Base-by-base conservation (phyloP, 2,888 invertebrate genomes). In the Heliconius ismenius region DNA sequence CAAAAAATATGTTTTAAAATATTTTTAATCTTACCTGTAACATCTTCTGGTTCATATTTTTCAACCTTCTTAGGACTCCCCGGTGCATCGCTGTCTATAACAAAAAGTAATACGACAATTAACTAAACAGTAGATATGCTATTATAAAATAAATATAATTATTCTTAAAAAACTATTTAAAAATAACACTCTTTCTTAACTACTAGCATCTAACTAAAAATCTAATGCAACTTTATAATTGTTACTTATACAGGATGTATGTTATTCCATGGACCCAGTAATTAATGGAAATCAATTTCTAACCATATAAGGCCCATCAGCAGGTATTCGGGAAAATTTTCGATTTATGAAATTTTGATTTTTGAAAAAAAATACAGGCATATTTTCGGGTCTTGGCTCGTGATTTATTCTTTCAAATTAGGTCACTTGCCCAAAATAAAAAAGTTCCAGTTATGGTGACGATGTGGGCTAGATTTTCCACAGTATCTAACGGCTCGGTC, bases 21-120 rank as follows among this genome's bases (percentile, higher is more conserved):
- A 58, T 49, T 1, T 39, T 1, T 58, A 10, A n/a, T 13, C 85
- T 85, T 81, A 89, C 89, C 89, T 79, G 85, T 84, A 78, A 85
- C 81, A 64, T 88, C 86, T 75, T 88, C 88, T 11, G 77, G 75
- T 54, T 86, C 87, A 58, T 81, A 83, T 4, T 81, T 81, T 54
- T 86, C 87, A 13, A 81, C 78, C 80, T 86, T 87, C 63, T 85
- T 83, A 76, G 63, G 58, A 78, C 76, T 80, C 62, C 73, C 73
- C 54, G 78, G 74, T 64, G 76, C 78, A 36, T 80, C 79, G 36
- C 13, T 74, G 54, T 79, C 80, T 80, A 28, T 21, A 76, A 74
- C 67, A 78, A 78, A 58, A 63, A 64, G 9, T 4, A 64, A 21
- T 24, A 21, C 18, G 7, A 28, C 0, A 58, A 18, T 10, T 21